Percentiles rank a stretch among this genome's conserved stretches.
Evolutionary conservation across 1,140 invertebrate genomes (phyloP).

Genomic region (Halotydeus destructor): DNA sequence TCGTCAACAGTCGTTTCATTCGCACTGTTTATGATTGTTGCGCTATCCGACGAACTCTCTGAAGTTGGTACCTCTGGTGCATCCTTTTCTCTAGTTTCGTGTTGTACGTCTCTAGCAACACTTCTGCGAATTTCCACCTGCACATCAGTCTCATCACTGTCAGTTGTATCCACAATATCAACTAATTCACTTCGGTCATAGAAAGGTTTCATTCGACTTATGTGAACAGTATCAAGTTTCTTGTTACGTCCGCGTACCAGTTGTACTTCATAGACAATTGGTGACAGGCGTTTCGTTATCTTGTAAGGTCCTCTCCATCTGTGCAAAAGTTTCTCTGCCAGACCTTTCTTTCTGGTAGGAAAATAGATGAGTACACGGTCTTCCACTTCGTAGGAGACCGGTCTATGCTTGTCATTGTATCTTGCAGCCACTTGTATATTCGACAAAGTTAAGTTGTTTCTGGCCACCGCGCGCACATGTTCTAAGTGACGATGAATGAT

Average conservation of each 20-base stretch:
- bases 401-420: background rate
- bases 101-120: no score
- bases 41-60: no score
- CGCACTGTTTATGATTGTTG: no score
- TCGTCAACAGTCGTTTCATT: no score
- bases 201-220: no score
- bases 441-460: background rate
- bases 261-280: background rate
- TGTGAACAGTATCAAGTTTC: no score
- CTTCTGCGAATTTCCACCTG: no score
- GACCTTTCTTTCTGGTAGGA: background rate
- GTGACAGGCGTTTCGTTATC: background rate
- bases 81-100: no score
- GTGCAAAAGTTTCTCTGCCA: background rate
- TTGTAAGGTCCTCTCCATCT: background rate
- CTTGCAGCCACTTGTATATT: background rate
- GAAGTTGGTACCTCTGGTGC: no score
- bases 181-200: no score
- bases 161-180: no score
- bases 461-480: background rate
- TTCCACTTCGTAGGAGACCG: background rate
- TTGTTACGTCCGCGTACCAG: background rate
- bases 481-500: background rate
- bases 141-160: no score
- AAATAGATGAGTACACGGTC: background rate